Evolutionary conservation across 37 sponge, comb jelly and placozoan species (phyloP), one percentile per base, ranked within the genome.

Genomic region (Halisarca cf. caerulea): DNA sequence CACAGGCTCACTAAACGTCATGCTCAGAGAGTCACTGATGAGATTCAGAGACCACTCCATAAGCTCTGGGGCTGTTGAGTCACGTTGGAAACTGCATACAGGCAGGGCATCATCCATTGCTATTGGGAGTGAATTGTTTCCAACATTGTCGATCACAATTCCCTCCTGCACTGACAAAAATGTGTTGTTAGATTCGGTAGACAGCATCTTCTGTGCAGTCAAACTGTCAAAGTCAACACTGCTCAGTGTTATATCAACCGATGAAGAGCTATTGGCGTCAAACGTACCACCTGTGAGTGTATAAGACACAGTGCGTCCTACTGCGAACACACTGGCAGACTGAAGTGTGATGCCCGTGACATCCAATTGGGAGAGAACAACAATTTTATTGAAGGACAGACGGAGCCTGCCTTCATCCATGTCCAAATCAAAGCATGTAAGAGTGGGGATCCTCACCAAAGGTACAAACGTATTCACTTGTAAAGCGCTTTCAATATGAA

Each of bases 371-470:
- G 77, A 75, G 0, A 86, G 92, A 23, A 44, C 21, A 23, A 95
- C 95, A 0, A 87, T 91, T 57, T 95, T 92, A 51, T 89, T 89
- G 83, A 95, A 91, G 21, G 80, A 27, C 47, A 95, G 58, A 0
- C 79, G 55, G 17, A 95, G 58, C 0, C 38, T 23, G 51, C 90
- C 92, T 3, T 47, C 44, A 51, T 91, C 82, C 83, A 91, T 81
- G 78, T 95, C 86, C 2, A 95, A 58, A 59, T 95, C 92, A 83
- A 89, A 95, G 62, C 86, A 58, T 38, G 81, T 79, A 38, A 95
- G 82, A 18, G n/a, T 18, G 0, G 95, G 95, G 15, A 85, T 23
- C 7, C 88, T 89, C 18, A 45, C 73, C 80, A 91, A 92, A 28
- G 59, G 59, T 3, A 47, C 77, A 59, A 85, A 89, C 32, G 59